Evolutionary conservation across 2,888 invertebrate species (phyloP).

Genomic region (Epirrita christyi): DNA sequence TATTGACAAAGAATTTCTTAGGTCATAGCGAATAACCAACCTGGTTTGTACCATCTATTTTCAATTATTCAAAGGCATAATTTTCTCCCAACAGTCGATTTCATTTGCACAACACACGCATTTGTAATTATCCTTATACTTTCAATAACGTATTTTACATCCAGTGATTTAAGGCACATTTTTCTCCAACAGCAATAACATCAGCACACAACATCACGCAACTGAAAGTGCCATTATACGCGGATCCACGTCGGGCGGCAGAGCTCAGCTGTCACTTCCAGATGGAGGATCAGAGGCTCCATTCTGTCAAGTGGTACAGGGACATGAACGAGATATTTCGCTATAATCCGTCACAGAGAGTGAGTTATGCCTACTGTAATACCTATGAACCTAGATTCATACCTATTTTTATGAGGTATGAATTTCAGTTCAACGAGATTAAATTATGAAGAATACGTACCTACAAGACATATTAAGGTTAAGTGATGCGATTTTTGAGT

Average conservation of each 20-base stretch:
- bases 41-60: too few species aligned
- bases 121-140: too few species aligned
- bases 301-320: conserved; percentile 80
- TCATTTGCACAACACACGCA: background rate
- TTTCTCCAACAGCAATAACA: conserved; percentile 60
- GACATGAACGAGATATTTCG: conserved; percentile 79
- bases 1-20: too few species aligned
- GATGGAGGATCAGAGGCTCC: conserved; percentile 76
- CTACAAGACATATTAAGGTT: too few species aligned
- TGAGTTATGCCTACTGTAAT: conserved; percentile 40
- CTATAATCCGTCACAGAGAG: conserved; percentile 75
- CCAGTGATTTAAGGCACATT: background rate
- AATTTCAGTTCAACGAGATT: too few species aligned
- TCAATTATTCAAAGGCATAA: too few species aligned
- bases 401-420: too few species aligned
- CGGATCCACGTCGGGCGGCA: conserved; percentile 77
- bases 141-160: background rate
- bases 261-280: conserved; percentile 79
- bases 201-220: conserved; percentile 77
- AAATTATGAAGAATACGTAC: too few species aligned
- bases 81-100: background rate
- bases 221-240: conserved; percentile 75
- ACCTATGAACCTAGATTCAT: too few species aligned
- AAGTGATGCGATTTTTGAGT: too few species aligned
- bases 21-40: too few species aligned